Evolutionary conservation across 2,888 invertebrate genomes (phyloP).

Genomic region (Leptinotarsa haldemani): DNA sequence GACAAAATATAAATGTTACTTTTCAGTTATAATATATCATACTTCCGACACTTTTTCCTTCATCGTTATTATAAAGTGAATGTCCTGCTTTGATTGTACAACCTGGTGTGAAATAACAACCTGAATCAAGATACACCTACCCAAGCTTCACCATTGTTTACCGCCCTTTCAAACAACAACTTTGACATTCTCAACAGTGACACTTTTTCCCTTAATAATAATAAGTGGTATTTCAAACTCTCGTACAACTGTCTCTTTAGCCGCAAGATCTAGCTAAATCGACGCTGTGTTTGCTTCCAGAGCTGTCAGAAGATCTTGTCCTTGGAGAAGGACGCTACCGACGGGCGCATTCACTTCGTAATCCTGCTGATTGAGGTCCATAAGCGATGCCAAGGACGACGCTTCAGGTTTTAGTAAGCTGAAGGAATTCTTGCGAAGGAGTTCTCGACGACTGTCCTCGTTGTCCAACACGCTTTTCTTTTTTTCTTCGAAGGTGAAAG

Average conservation of each 20-base stretch:
- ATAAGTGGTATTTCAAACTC: conserved; percentile 19
- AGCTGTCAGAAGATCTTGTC: conserved; percentile 67
- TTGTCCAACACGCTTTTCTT: conserved; percentile 37
- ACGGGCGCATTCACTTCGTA: conserved; percentile 70
- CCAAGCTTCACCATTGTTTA: no score
- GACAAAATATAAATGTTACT: no score
- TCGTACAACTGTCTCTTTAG: not conserved
- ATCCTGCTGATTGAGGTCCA: conserved; percentile 68
- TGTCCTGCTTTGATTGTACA: no score
- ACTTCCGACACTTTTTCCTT: no score
- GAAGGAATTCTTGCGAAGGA: conserved; percentile 62
- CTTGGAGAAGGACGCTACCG: conserved; percentile 64
- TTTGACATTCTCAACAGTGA: conserved; percentile 51
- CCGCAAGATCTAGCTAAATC: conserved; percentile 57
- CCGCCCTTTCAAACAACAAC: conserved; percentile 22
- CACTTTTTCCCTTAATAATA: conserved; percentile 28
- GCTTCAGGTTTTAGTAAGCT: conserved; percentile 65
- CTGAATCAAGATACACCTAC: not conserved
- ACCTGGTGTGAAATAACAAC: no score
- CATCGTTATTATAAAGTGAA: no score
- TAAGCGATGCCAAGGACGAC: conserved; percentile 63
- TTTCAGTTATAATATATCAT: no score
- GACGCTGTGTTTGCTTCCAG: conserved; percentile 64
- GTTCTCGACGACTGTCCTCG: conserved; percentile 43
- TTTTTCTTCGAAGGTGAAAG: conserved; percentile 27